Conservation (phyloP, 2,888 invertebrate species). For the Caenorhabditis japonica region DNA sequence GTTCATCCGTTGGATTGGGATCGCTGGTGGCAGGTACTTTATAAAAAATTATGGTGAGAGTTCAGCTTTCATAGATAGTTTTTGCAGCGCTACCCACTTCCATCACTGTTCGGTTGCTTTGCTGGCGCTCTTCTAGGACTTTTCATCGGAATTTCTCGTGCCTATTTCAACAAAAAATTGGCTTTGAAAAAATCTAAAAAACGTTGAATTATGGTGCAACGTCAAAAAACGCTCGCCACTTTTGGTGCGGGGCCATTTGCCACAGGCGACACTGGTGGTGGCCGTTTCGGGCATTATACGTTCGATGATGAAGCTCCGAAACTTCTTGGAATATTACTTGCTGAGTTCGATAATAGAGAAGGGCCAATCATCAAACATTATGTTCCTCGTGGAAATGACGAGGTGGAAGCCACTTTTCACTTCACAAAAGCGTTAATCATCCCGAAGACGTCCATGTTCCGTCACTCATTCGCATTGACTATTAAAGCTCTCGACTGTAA, state of each 20-base stretch:
- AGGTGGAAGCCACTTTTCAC: slow-evolving; percentile 16
- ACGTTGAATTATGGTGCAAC: slow-evolving; percentile 46
- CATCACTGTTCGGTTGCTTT: slow-evolving; percentile 54
- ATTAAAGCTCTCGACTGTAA: slow-evolving; percentile 66
- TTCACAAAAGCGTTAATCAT: slow-evolving; percentile 56
- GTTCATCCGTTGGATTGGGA: slow-evolving; percentile 93
- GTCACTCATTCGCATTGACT: slow-evolving; percentile 67
- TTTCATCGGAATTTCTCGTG: slow-evolving; percentile 12
- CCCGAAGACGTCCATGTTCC: slow-evolving; percentile 61
- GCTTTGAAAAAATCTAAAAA: slow-evolving; percentile 14
- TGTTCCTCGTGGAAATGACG: slow-evolving; percentile 44
- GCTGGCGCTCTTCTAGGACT: slow-evolving; percentile 42
- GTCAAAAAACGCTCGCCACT: slow-evolving; percentile 51
- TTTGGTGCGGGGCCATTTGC: slow-evolving; percentile 55
- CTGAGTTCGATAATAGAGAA: slow-evolving; percentile 71
- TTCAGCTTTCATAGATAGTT: neutral
- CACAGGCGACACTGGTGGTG: slow-evolving; percentile 46
- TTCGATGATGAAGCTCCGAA: slow-evolving; percentile 62
- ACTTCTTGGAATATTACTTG: slow-evolving; percentile 71
- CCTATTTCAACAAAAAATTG: neutral
- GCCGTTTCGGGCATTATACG: slow-evolving; percentile 58
- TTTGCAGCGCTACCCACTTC: slow-evolving; percentile 64
- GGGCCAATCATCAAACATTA: slow-evolving; percentile 72
- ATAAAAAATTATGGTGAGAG: neutral
- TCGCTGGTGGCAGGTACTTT: slow-evolving; percentile 85